Base-by-base conservation (phyloP, 2,113 vertebrate species). In the Emydura subglobosa region DNA sequence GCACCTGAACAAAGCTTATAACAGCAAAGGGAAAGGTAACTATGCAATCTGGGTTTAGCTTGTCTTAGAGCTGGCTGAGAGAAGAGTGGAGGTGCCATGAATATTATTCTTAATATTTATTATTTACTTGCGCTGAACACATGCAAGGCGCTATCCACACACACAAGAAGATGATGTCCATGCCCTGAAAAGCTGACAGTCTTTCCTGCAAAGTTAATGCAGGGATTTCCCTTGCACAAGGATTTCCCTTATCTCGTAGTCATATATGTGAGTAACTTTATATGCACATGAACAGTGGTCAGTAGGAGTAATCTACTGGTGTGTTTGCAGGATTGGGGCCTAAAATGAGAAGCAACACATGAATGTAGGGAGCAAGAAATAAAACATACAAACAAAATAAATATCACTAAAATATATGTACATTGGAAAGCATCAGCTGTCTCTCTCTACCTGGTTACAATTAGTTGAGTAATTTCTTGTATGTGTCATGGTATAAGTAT, bases 371-470 rank as follows among this genome's bases (percentile, higher is more conserved):
- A 34, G 61, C 17, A 31, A 61, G 59, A 61, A 16, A 61, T 29
- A 68, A 68, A 68, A 68, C 34, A 17, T 34, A 17, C 31, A 68
- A n/a, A 68, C 31, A 68, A 68, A 68, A 17, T n/a, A 61, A 61
- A 61, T 61, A 61, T 3, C 29, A 34, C 59, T 61, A 61, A 61
- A 61, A 29, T 61, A 34, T 34, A 68, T n/a, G 34, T 17, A 68
- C 14, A 65, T 68, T 31, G n/a, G 34, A 68, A 68, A 14, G 31
- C 34, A 68, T n/a, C 61, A n/a, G 61, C 34, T 68, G 34, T 68
- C 3, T 0, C 0, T 21, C 19, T 87, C 51, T 79, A 2, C 59
- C 50, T 22, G 13, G 2, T 84, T 57, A 21, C 2, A 89, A 50
- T 6, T 44, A 27, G 44, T n/a, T 68, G 34, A 53, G 7, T 54